Conservation (phyloP, 2,888 invertebrate species). For the Plagodis dolabraria region DNA sequence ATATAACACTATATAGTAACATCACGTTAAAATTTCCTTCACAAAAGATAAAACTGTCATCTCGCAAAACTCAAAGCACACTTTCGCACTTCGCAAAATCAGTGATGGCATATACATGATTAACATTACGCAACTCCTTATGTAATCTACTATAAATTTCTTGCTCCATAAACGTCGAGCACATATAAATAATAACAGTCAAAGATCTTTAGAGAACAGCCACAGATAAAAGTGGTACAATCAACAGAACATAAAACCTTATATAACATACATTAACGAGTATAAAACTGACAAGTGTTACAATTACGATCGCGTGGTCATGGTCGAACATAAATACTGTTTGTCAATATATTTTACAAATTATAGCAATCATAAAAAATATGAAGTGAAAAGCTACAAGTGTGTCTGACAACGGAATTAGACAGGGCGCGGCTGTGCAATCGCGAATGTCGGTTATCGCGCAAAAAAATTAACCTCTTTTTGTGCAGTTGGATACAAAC, state of each 20-base stretch:
- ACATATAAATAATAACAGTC: constrained; percentile 15
- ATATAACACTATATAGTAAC: too few relatives aligned
- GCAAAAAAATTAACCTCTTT: too few relatives aligned
- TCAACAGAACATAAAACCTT: constrained; percentile 38
- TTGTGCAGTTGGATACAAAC: too few relatives aligned
- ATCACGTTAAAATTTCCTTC: too few relatives aligned
- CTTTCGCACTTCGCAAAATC: too few relatives aligned
- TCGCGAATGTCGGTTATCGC: too few relatives aligned
- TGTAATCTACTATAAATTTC: constrained; percentile 8
- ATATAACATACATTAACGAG: constrained; percentile 3
- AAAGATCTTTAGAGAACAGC: constrained; percentile 31
- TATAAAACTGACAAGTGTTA: constrained; percentile 16
- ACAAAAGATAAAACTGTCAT: too few relatives aligned
- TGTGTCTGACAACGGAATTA: constrained; percentile 1
- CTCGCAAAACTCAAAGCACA: too few relatives aligned
- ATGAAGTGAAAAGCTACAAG: constrained; percentile 1
- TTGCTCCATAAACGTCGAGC: constrained; percentile 10
- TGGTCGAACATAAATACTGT: constrained; percentile 39
- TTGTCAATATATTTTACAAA: constrained; percentile 41
- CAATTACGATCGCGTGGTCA: constrained; percentile 40
- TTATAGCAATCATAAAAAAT: constrained; percentile 33
- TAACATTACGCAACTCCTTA: too few relatives aligned
- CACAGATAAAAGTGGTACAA: constrained; percentile 29
- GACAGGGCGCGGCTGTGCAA: too few relatives aligned
- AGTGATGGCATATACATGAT: too few relatives aligned